Conservation (phyloP, 2,797 vertebrate genomes). For the Chloroceryle inda region DNA sequence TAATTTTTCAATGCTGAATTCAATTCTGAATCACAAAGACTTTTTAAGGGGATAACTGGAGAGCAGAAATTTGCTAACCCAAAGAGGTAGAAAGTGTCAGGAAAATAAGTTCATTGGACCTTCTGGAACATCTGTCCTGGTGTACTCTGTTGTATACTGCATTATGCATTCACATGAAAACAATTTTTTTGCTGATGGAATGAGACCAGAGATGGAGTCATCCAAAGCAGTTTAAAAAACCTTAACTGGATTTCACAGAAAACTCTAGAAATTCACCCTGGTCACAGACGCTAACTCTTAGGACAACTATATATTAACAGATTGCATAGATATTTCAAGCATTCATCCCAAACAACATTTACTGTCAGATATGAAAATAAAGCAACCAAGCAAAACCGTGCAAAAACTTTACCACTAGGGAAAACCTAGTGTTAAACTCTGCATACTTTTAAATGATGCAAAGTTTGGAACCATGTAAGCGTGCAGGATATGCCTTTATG, state of each 20-base stretch:
- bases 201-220: not conserved
- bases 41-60: not conserved
- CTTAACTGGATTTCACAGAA: not conserved
- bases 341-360: not conserved
- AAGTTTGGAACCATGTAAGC: not conserved
- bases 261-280: not conserved
- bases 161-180: not conserved
- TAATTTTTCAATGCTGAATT: not conserved
- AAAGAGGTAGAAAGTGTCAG: not conserved
- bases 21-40: not conserved
- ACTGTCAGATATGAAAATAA: not conserved
- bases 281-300: not conserved
- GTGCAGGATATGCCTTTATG: not conserved
- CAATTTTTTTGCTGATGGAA: not conserved
- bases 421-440: not conserved
- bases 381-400: not conserved
- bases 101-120: not conserved
- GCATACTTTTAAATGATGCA: not conserved
- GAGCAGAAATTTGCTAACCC: not conserved
- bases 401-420: not conserved
- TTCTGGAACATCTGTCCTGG: not conserved
- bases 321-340: not conserved
- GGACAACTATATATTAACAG: not conserved
- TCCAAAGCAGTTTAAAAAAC: not conserved
- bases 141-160: not conserved